Percentiles rank a stretch among this genome's conserved stretches.
These are phyloP conservation scores for Leptocoma aspasia DNA, from an alignment of 2,113 vertebrate species.

Conservation along the genomic window DNA sequence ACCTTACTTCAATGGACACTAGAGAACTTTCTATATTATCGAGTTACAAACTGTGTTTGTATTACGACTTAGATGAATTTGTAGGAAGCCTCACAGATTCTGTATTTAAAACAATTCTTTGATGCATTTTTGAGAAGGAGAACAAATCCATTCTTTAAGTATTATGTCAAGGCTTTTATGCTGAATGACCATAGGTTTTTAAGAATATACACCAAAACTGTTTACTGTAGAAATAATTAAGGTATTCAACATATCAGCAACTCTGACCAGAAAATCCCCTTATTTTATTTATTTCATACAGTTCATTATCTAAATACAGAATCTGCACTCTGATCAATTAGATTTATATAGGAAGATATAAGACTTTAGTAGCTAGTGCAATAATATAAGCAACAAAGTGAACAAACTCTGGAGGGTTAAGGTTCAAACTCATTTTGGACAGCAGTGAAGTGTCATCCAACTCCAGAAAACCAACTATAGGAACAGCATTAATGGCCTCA, in stretches of 20 bases:
- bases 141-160: conserved; percentile 66
- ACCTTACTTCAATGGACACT: conserved; percentile 74
- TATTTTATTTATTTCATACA: conserved; percentile 82
- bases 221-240: conserved; percentile 68
- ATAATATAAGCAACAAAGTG: conserved; percentile 63
- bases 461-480: conserved; percentile 63
- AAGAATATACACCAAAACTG: conserved; percentile 65
- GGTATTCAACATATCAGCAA: conserved; percentile 49
- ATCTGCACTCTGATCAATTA: conserved; percentile 63
- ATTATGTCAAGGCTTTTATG: conserved; percentile 62
- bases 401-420: conserved; percentile 64
- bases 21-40: conserved; percentile 74
- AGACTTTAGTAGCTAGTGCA: conserved; percentile 67
- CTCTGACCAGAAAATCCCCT: conserved; percentile 49
- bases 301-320: conserved; percentile 64
- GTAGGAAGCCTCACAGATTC: conserved; percentile 63
- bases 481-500: conserved; percentile 72
- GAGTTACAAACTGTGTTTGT: conserved; percentile 78
- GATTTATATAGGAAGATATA: conserved; percentile 62
- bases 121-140: conserved; percentile 70
- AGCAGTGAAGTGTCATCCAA: conserved; percentile 51
- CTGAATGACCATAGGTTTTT: conserved; percentile 66
- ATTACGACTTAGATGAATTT: conserved; percentile 71
- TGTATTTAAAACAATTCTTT: conserved; percentile 67
- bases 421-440: conserved; percentile 66